Base-by-base conservation (phyloP, 2,113 vertebrate species). In the Salvelinus fontinalis region DNA sequence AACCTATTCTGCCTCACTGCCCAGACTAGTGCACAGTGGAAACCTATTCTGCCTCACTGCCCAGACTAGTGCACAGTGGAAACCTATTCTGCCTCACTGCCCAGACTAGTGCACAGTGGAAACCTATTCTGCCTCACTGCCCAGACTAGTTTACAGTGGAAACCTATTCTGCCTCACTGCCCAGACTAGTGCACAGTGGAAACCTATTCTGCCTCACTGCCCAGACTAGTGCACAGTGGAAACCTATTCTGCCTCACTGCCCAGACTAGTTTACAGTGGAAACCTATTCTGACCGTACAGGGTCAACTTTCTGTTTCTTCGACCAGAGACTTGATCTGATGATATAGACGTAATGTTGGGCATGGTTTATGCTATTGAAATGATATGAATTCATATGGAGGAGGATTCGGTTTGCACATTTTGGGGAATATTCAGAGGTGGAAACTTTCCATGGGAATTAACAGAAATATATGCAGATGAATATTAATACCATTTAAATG, bases 261-360 rank as follows among this genome's bases (percentile, higher is more conserved):
- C 34, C 34, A 34, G 34, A 34, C 34, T 34, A 34, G 31, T 34
- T 5, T 1, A 34, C 6, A 34, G 31, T 34, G 6, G 34, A 1
- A 6, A 39, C 34, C 39, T 44, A 86, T 67, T 84, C 51, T 89
- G 89, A 92, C 83, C 84, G 85, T 89, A 90, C 87, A 82, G 85
- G 90, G 89, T 91, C 88, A 89, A 44, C 39, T 26, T 72, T 70
- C 65, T 62, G 68, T 80, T 86, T 81, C 68, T 68, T 67, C 24
- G 1, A 60, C 60, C 69, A 16, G 74, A 73, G 39, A 44, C 26
- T 34, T 70, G 44, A 79, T 22, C 57, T 44, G 27, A 59, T 76
- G 39, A 44, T 44, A 9, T 44, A 11, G 39, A 44, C 39, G 11
- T 4, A 82, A 66, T 79, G 73, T 76, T 73, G 48, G 48, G 34